A percentile compares a stretch with the other conserved stretches of the same genome.
These are phyloP conservation scores for Theocolax elegans DNA, from an alignment of 1,140 invertebrate genomes.

Conservation along the genomic window DNA sequence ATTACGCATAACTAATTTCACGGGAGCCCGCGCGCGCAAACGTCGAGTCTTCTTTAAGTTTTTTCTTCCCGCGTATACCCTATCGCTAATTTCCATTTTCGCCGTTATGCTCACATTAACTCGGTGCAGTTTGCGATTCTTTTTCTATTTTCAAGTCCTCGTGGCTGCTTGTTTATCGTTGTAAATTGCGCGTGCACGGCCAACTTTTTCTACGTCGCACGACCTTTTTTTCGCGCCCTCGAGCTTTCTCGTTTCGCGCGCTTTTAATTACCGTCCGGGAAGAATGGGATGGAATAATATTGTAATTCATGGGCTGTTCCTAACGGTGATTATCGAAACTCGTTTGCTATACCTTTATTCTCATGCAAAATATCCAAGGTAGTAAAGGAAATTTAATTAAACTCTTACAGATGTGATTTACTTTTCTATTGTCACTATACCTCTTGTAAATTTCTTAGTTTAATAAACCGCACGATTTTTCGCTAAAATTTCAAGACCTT, in stretches of 20 bases:
- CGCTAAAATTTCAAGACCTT: too few species aligned
- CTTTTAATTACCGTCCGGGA: conserved; percentile 8
- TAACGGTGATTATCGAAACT: too few species aligned
- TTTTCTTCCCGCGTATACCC: too few species aligned
- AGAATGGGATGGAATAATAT: not conserved
- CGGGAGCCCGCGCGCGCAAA: not conserved
- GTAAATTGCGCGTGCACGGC: not conserved
- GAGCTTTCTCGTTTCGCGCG: too few species aligned
- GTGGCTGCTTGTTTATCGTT: not conserved
- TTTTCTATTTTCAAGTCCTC: conserved; percentile 10
- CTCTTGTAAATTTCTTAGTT: too few species aligned
- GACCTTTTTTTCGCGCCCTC: not conserved
- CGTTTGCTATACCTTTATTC: too few species aligned
- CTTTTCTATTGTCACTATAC: too few species aligned
- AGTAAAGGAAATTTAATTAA: too few species aligned
- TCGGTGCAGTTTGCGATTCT: conserved; percentile 19
- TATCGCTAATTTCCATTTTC: conserved; percentile 35
- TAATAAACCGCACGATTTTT: too few species aligned
- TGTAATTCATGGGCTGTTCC: too few species aligned
- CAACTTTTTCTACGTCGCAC: not conserved
- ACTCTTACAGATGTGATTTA: too few species aligned
- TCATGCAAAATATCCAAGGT: too few species aligned
- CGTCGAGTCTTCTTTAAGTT: not conserved
- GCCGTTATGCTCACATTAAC: conserved; percentile 38
- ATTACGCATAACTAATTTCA: conserved; percentile 55